Base-by-base conservation (phyloP, 2,888 invertebrate species). In the Exephanes ischioxanthus region DNA sequence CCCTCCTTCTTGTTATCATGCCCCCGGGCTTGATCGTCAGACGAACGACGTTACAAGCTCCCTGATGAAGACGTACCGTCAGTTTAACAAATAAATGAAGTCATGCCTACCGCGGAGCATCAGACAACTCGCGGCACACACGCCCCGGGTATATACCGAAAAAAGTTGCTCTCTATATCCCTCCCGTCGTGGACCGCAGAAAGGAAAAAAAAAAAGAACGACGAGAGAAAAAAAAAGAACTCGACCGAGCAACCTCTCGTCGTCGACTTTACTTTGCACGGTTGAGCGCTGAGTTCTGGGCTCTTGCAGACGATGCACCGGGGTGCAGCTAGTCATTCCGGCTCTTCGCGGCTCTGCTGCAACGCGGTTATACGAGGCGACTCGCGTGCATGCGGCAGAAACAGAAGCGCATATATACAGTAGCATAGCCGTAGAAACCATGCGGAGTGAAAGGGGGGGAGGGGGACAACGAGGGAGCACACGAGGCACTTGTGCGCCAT, bases 401-500 rank as follows among this genome's bases (percentile, higher is more conserved):
- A 53, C 66, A 22, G 53, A 53, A 67, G 67, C 14, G 61, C 30
- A 33, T 72, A 72, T 26, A 72, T 53, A 45, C 30, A 63, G 61
- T 33, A 41, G 37, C 22, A 37, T 72, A 67, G 67, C 33, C 9
- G 53, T 71, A 71, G 71, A 30, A 33, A 33, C n/a, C 37, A 19
- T 61, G 61, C 37, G 26, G 58, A 58, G 61, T 30, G 53, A 22
- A 22, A 9, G 9, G 48, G 22, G 22, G 63, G 45, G 53, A 53
- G 33, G 72, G 72, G 41, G 68, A 78, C 45, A 70, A 58, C 7
- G 58, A 66, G 77, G 78, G 87, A 88, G 86, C 86, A 81, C 87
- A 88, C 86, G 83, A 41, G 86, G 87, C 87, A 90, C 89, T 91
- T 88, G 86, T 87, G 85, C 87, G 88, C 88, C 87, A 90, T 91